Base-by-base conservation (phyloP, 1,140 invertebrate genomes). In the Plodia interpunctella region DNA sequence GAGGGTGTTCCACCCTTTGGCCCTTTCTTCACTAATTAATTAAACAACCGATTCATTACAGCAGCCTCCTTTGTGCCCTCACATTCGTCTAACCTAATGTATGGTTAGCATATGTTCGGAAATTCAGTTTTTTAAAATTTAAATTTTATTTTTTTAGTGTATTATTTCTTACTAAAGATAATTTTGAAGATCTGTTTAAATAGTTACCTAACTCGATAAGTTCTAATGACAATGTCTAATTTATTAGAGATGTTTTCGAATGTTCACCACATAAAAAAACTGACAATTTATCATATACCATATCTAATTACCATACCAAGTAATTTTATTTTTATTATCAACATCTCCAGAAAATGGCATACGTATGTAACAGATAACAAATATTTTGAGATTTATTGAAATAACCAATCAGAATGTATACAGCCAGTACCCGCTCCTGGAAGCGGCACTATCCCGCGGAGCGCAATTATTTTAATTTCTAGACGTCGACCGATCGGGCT, bases 11-110 rank as follows among this genome's bases (percentile, higher is more conserved):
- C 67, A 56, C 68, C 62, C 60, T 53, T 63, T 55, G 62, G 75
- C 83, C 87, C 87, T 88, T 90, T 90, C 87, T 90, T 88, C 82
- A 83, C 85, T 90, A 90, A 90, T 90, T 90, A 90, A 90, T 90
- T 90, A 89, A 87, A 87, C 86, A 87, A 82, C 82, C 85, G 82
- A 88, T 90, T 90, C 88, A 90, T 90, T 90, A 90, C 81, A 80
- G 74, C 76, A 81, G 74, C 85, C 78, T 84, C 83, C 77, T 88
- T 87, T 88, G 85, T 85, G 63, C 83, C 82, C 83, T 83, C 76
- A 83, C 83, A 86, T 88, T 83, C 83, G 83, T 86, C 83, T 85
- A 77, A 75, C 72, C 60, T 63, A 62, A 50, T 49, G 74, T 83
- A 81, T 69, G 61, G 80, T 76, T 66, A 71, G 72, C 70, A 78